A percentile compares a stretch with the other conserved stretches of the same genome.
Conservation (phyloP, 2,888 invertebrate species). For the Agrilus mali region DNA sequence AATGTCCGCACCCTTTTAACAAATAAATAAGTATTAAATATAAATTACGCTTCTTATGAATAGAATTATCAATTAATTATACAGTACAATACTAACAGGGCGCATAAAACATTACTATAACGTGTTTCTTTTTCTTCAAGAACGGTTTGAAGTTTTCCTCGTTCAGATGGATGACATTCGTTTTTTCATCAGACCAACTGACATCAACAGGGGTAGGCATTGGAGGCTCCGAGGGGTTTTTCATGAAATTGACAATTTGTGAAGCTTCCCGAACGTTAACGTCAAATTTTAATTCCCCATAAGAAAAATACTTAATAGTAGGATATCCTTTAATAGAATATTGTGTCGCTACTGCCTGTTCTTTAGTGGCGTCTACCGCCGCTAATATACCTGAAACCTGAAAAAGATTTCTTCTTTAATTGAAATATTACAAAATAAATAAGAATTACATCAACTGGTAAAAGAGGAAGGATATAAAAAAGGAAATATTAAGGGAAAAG, state of each 20-base stretch:
- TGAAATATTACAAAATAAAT: neutral
- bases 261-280: constrained; percentile 63
- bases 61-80: too few species aligned
- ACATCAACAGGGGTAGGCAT: constrained; percentile 72
- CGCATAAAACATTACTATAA: constrained; percentile 82
- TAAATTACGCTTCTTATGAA: neutral
- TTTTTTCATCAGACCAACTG: constrained; percentile 65
- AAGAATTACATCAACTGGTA: neutral
- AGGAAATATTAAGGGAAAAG: too few species aligned
- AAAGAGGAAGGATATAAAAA: neutral
- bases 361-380: constrained; percentile 76
- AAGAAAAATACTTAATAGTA: constrained; percentile 63
- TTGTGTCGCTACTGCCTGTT: constrained; percentile 50
- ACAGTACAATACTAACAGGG: constrained; percentile 79
- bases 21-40: neutral
- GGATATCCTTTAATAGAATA: constrained; percentile 70
- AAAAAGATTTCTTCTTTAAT: constrained; percentile 1
- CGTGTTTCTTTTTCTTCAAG: constrained; percentile 76
- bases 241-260: constrained; percentile 73
- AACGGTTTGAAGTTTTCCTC: constrained; percentile 58
- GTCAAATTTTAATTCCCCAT: constrained; percentile 68
- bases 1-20: constrained; percentile 76
- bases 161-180: constrained; percentile 64
- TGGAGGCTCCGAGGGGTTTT: constrained; percentile 68
- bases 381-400: constrained; percentile 62